phyloP scores from a whole-genome alignment of 1,140 invertebrate genomes.

The Plutomurus gul region DNA sequence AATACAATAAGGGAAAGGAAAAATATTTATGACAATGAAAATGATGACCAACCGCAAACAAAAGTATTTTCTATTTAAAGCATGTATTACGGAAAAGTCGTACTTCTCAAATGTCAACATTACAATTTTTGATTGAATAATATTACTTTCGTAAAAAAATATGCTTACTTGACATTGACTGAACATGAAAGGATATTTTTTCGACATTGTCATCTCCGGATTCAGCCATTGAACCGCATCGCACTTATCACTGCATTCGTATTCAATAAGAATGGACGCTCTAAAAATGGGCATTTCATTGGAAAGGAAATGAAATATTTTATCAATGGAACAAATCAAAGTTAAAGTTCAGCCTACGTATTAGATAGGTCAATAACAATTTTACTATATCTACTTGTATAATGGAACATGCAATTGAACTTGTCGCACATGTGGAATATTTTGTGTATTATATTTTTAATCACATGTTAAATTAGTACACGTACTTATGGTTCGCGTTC shows the following conservation, averaged over 20 bases:
- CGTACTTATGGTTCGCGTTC: not conserved
- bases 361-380: too few species aligned
- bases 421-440: too few species aligned
- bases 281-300: not conserved
- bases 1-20: too few species aligned
- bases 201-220: constrained; percentile 82
- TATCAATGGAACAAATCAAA: not conserved
- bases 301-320: not conserved
- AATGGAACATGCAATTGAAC: not conserved
- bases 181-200: constrained; percentile 85
- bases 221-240: constrained; percentile 89
- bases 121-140: too few species aligned
- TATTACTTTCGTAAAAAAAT: too few species aligned
- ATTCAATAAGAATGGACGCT: not conserved
- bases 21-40: too few species aligned
- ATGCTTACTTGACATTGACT: constrained; percentile 82
- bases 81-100: too few species aligned
- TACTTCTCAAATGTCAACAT: too few species aligned
- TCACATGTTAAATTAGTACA: too few species aligned
- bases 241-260: constrained; percentile 62
- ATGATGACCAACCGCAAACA: too few species aligned
- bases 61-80: too few species aligned
- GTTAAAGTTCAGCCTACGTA: not conserved
- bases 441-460: not conserved
- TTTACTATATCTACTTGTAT: too few species aligned